Conservation (phyloP, 2,113 vertebrate species). For the Harpagus bidentatus region DNA sequence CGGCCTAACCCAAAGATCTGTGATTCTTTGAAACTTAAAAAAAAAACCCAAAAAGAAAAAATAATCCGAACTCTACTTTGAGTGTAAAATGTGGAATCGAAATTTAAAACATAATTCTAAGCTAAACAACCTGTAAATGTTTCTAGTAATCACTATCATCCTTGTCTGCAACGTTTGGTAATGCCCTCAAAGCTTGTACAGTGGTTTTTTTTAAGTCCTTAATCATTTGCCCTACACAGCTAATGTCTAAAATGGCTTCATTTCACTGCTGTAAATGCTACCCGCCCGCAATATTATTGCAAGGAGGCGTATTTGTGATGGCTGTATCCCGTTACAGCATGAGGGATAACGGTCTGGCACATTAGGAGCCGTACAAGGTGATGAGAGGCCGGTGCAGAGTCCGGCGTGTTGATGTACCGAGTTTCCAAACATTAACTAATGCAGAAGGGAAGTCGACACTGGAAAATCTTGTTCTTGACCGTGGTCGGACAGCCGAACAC, state of each 20-base stretch:
- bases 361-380: neutral
- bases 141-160: neutral
- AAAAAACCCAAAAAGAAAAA: neutral
- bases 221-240: neutral
- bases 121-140: neutral
- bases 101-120: neutral
- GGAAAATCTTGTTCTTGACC: neutral
- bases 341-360: neutral
- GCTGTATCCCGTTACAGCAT: neutral
- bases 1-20: neutral
- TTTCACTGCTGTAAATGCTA: neutral
- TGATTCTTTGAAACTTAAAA: neutral
- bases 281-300: accelerated
- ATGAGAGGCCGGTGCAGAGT: neutral
- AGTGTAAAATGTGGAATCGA: neutral
- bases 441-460: neutral
- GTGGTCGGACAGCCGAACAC: neutral
- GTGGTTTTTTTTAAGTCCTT: neutral
- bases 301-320: neutral
- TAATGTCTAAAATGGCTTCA: neutral
- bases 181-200: neutral
- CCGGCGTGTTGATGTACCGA: accelerated
- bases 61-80: accelerated
- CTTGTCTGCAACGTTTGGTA: neutral
- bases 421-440: constrained; percentile 11